Conservation (phyloP, 2,113 vertebrate species). For the Chaetodon auriga region DNA sequence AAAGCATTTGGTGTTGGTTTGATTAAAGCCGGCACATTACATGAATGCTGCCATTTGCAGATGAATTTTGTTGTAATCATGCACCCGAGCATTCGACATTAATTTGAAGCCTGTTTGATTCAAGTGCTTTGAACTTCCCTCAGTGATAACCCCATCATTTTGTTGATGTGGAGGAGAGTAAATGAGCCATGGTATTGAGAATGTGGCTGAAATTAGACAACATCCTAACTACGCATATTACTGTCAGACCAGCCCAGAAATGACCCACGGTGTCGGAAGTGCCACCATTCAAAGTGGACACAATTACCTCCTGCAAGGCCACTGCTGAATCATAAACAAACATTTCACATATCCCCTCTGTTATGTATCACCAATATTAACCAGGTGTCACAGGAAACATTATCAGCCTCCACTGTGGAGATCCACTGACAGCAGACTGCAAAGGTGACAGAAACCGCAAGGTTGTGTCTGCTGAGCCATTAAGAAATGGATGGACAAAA, state of each 20-base stretch:
- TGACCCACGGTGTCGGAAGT: background rate
- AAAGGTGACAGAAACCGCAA: slow-evolving; percentile 26
- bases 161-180: background rate
- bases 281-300: background rate
- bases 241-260: background rate
- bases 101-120: background rate
- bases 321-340: background rate
- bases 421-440: slow-evolving; percentile 3
- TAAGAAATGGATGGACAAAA: slow-evolving; percentile 20
- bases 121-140: background rate
- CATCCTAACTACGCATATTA: background rate
- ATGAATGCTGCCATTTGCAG: slow-evolving; percentile 1
- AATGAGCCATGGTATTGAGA: background rate
- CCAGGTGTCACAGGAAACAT: background rate
- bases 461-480: slow-evolving; percentile 26
- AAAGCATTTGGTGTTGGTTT: background rate
- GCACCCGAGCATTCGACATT: background rate
- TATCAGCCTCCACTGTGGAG: background rate
- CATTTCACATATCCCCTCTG: background rate
- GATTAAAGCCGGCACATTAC: background rate
- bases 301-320: no score
- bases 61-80: background rate
- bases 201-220: background rate
- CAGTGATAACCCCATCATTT: background rate
- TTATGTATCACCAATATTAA: background rate